Evolutionary conservation across 1,140 invertebrate species (phyloP).

Genomic region (Nasonia giraulti): DNA sequence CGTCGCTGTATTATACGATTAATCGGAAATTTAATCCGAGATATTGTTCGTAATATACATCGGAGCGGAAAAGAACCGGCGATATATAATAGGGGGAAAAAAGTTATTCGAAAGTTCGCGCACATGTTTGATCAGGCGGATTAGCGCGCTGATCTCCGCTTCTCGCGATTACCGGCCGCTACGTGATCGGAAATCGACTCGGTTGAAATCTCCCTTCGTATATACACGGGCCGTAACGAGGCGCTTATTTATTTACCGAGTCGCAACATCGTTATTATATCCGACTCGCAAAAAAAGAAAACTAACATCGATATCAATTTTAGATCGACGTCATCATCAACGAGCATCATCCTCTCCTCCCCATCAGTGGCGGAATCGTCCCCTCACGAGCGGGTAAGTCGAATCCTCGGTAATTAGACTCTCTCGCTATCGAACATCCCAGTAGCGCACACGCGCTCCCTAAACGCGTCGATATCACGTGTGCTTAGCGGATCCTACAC

Average conservation of each 20-base stretch:
- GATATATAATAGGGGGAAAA: too few relatives aligned
- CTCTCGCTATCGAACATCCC: conserved; percentile 53
- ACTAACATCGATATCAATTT: conserved; percentile 44
- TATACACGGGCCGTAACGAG: neutral
- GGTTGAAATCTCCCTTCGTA: conserved; percentile 13
- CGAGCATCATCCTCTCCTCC: neutral
- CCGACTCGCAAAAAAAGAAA: neutral
- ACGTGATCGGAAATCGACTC: conserved; percentile 36
- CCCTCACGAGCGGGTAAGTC: conserved; percentile 50
- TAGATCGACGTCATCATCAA: conserved; percentile 13
- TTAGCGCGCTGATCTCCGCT: neutral
- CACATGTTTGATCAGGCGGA: conserved; percentile 18
- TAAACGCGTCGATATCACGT: conserved; percentile 63
- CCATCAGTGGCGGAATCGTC: conserved; percentile 25
- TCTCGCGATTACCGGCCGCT: conserved; percentile 8
- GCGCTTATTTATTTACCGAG: too few relatives aligned
- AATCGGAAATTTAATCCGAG: neutral
- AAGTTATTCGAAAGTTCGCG: neutral
- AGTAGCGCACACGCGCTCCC: conserved; percentile 19
- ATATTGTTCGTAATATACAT: neutral
- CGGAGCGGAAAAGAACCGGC: too few relatives aligned
- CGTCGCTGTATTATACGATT: neutral
- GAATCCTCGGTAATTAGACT: conserved; percentile 55
- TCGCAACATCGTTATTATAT: neutral
- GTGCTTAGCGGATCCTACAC: conserved; percentile 58